These are phyloP conservation scores for Cepphus grylle DNA, from an alignment of 2,113 vertebrate genomes.

Conservation along the genomic window DNA sequence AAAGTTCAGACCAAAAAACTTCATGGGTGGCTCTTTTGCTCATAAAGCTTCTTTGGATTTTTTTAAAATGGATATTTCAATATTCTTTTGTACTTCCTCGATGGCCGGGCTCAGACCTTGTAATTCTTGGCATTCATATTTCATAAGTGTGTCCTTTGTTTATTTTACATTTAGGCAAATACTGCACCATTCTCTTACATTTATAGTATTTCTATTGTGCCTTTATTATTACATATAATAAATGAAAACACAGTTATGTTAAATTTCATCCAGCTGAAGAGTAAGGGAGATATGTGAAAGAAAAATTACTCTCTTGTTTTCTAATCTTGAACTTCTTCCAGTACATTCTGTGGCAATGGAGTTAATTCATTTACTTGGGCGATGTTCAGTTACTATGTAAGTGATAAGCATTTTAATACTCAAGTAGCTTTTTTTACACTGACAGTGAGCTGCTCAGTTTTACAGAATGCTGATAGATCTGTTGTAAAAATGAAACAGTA, in stretches of 20 bases:
- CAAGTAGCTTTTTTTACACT: background rate
- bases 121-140: conserved; percentile 51
- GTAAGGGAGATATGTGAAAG: background rate
- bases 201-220: background rate
- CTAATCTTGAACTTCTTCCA: conserved; percentile 30
- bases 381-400: conserved; percentile 9
- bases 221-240: background rate
- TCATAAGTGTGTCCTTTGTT: background rate
- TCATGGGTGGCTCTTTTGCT: background rate
- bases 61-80: background rate
- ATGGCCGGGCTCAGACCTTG: background rate
- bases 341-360: conserved; percentile 43
- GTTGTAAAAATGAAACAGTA: conserved; percentile 7
- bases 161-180: conserved; percentile 20
- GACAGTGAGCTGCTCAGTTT: conserved; percentile 5
- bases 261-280: conserved; percentile 13
- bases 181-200: background rate
- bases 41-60: background rate
- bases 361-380: conserved; percentile 21
- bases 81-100: background rate
- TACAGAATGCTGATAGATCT: background rate
- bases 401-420: conserved; percentile 46
- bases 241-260: background rate
- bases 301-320: conserved; percentile 21
- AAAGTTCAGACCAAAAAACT: background rate